phyloP scores from a whole-genome alignment of 64 coral and sea anemone species.

The Acropora yongei region DNA sequence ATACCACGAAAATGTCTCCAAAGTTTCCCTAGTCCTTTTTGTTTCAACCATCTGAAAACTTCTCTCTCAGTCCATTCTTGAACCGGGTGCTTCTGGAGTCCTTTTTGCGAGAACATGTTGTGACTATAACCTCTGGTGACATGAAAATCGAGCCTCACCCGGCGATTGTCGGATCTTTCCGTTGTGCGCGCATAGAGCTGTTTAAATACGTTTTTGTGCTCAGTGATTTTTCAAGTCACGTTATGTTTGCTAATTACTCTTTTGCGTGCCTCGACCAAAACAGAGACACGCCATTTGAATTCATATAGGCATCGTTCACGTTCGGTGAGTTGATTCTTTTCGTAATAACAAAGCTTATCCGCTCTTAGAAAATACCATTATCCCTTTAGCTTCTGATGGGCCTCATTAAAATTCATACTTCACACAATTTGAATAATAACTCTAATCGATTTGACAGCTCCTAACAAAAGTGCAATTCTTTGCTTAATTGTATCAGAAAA shows the following conservation, averaged over 20 bases:
- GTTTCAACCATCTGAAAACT: slow-evolving; percentile 29
- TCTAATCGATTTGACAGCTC: slow-evolving; percentile 33
- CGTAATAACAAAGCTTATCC: neutral
- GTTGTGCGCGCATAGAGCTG: neutral
- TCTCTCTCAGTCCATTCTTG: slow-evolving; percentile 26
- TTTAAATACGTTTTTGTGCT: neutral
- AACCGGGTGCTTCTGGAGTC: slow-evolving; percentile 30
- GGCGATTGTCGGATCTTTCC: too few species aligned
- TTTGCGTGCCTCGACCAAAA: neutral
- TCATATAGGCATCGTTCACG: neutral
- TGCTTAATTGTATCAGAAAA: slow-evolving; percentile 31
- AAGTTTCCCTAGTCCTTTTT: slow-evolving; percentile 14
- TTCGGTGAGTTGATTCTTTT: neutral
- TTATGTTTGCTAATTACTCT: neutral
- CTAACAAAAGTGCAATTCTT: slow-evolving; percentile 35
- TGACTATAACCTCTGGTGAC: too few species aligned
- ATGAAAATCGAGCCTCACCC: too few species aligned
- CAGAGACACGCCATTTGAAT: neutral
- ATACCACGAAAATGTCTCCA: slow-evolving; percentile 43
- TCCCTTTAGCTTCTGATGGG: neutral
- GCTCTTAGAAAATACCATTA: neutral
- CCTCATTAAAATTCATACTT: slow-evolving; percentile 18
- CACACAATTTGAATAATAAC: slow-evolving; percentile 1
- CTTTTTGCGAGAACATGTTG: slow-evolving; percentile 52
- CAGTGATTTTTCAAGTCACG: slow-evolving; percentile 12